A percentile compares a stretch with the other conserved stretches of the same genome.
These are phyloP conservation scores for Hozukius guyotensis DNA, from an alignment of 2,797 vertebrate species.

Conservation along the genomic window DNA sequence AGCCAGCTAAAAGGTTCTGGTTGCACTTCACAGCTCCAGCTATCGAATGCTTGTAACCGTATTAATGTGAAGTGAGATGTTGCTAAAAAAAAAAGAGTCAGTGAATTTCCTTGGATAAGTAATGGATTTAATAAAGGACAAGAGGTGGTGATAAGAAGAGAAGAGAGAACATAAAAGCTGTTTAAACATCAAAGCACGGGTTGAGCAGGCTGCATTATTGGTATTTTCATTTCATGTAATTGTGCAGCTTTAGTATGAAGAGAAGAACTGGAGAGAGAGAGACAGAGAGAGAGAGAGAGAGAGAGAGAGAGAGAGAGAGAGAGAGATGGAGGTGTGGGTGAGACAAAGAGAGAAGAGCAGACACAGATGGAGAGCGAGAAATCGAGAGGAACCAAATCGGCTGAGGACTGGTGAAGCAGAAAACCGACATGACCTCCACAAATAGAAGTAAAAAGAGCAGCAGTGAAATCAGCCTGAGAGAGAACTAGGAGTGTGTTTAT, in stretches of 20 bases:
- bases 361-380: conserved; percentile 12
- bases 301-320: not conserved
- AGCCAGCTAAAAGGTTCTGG: not conserved
- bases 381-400: not conserved
- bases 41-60: not conserved
- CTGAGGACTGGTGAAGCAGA: not conserved
- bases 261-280: not conserved
- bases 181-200: not conserved
- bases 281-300: no score
- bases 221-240: not conserved
- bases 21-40: not conserved
- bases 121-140: not conserved
- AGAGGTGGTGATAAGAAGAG: not conserved
- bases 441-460: not conserved
- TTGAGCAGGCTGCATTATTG: not conserved
- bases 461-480: not conserved
- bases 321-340: not conserved
- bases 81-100: not conserved
- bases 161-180: not conserved
- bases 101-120: not conserved
- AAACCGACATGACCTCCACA: not conserved
- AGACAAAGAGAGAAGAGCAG: not conserved
- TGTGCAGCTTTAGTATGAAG: not conserved
- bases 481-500: not conserved
- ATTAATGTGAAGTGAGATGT: no score